Conservation (phyloP, 2,888 invertebrate species). For the Oasisia sp. region DNA sequence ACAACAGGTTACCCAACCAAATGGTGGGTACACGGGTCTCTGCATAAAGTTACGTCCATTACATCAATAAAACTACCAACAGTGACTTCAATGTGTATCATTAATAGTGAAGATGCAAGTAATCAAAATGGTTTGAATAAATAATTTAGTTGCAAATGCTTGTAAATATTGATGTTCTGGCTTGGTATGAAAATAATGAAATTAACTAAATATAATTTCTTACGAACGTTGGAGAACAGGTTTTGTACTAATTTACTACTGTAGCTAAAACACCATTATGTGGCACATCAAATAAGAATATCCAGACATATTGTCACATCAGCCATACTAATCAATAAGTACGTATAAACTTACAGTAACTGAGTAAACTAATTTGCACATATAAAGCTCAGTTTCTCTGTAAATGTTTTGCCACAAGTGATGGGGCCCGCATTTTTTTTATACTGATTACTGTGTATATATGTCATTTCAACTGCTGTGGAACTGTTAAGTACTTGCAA, state of each 20-base stretch:
- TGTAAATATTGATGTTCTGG: neutral
- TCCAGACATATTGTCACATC: neutral
- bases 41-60: too few relatives aligned
- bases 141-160: too few relatives aligned
- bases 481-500: neutral
- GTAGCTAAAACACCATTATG: neutral
- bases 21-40: too few relatives aligned
- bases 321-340: neutral
- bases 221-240: neutral
- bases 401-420: conserved; percentile 4
- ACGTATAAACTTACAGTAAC: neutral
- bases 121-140: too few relatives aligned
- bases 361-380: neutral
- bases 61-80: too few relatives aligned
- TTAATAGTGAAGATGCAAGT: too few relatives aligned
- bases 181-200: neutral
- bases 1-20: too few relatives aligned
- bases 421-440: neutral
- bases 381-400: neutral
- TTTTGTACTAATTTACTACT: neutral
- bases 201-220: neutral
- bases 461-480: neutral
- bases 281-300: neutral
- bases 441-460: neutral
- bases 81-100: too few relatives aligned